Evolutionary conservation across 2,113 vertebrate genomes (phyloP).

Genomic region (Balaeniceps rex): DNA sequence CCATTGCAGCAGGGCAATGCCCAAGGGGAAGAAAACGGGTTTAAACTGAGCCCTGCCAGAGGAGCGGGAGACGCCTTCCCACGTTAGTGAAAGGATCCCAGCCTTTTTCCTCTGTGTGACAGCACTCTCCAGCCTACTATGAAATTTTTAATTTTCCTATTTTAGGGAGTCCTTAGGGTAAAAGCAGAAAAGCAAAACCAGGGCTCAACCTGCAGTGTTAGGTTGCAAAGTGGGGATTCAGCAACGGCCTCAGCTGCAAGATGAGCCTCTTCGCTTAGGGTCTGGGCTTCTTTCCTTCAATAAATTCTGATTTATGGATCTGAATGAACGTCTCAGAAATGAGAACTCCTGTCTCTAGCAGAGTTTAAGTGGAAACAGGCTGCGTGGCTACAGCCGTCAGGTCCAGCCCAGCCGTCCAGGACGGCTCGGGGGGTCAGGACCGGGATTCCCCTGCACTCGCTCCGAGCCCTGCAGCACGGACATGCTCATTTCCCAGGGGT

Average conservation of each 20-base stretch:
- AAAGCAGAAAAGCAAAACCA: background rate
- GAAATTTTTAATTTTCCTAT: background rate
- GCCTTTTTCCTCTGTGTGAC: background rate
- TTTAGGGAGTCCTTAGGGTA: background rate
- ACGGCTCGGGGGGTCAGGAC: background rate
- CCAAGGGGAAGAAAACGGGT: accelerated
- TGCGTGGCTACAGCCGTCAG: background rate
- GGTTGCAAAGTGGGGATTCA: background rate
- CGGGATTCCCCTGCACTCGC: accelerated
- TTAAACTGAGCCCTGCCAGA: background rate
- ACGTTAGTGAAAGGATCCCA: background rate
- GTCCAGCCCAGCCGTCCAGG: background rate
- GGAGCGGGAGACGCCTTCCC: background rate
- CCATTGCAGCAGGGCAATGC: background rate
- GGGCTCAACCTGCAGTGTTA: background rate
- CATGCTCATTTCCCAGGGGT: accelerated
- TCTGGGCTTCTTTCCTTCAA: background rate
- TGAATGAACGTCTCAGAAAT: background rate
- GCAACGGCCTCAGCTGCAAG: background rate
- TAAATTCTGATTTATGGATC: background rate
- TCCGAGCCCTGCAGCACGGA: background rate
- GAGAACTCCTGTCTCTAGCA: background rate
- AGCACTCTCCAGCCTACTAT: background rate
- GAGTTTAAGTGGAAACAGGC: background rate
- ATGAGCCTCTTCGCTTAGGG: background rate